Percentiles rank a stretch among this genome's conserved stretches.
phyloP scores from a whole-genome alignment of 1,140 invertebrate species.

The Wiebesia pumilae region DNA sequence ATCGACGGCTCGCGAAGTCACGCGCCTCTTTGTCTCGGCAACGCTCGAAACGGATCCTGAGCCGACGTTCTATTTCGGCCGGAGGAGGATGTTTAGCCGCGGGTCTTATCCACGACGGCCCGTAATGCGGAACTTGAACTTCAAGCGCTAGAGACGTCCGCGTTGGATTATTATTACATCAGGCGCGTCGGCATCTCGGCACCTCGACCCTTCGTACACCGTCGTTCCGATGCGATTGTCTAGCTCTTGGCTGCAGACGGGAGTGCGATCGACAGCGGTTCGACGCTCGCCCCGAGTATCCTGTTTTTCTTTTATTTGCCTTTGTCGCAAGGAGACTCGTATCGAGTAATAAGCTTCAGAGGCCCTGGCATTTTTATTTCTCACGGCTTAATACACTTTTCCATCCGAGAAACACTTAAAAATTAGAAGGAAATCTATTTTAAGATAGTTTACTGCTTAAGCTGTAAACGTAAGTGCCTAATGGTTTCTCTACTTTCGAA shows the following conservation, averaged over 20 bases:
- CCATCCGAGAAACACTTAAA: not conserved
- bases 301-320: not conserved
- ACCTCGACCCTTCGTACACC: not conserved
- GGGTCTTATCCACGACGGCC: not conserved
- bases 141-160: not conserved
- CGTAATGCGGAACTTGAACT: slow-evolving; percentile 15
- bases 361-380: not conserved
- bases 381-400: not conserved
- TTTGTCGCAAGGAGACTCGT: no score
- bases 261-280: no score
- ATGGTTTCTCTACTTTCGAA: not conserved
- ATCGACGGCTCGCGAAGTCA: slow-evolving; percentile 34
- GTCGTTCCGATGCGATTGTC: no score
- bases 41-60: not conserved
- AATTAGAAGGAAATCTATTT: not conserved
- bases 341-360: not conserved
- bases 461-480: not conserved
- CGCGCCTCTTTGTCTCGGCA: slow-evolving; percentile 9
- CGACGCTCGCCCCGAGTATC: not conserved
- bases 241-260: no score
- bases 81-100: not conserved
- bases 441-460: not conserved
- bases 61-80: not conserved
- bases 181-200: not conserved
- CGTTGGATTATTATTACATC: not conserved